Conservation (phyloP, 2,797 vertebrate species). For the Pipistrellus kuhlii region DNA sequence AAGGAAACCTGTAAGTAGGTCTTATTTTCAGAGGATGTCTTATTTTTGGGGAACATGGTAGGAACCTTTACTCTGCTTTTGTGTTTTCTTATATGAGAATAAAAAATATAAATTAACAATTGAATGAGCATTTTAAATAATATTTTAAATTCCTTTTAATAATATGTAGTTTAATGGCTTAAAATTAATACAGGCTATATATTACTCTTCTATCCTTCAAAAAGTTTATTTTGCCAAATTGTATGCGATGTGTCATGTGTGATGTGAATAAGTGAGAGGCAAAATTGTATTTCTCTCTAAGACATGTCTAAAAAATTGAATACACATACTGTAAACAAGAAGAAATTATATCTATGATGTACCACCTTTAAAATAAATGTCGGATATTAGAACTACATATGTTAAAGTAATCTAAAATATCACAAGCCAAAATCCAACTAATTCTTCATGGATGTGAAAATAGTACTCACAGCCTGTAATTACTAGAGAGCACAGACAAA, state of each 20-base stretch:
- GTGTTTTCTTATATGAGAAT: not conserved
- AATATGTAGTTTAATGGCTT: not conserved
- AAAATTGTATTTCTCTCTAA: not conserved
- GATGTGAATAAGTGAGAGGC: not conserved
- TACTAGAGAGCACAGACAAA: constrained; percentile 56
- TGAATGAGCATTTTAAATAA: not conserved
- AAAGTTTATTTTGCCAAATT: constrained; percentile 42
- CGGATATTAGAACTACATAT: constrained; percentile 70
- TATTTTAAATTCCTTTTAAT: not conserved
- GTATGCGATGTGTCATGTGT: not conserved
- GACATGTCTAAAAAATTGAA: constrained; percentile 28
- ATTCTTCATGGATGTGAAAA: constrained; percentile 65
- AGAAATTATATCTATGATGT: constrained; percentile 2
- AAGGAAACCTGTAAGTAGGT: too few species aligned
- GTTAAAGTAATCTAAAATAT: constrained; percentile 76
- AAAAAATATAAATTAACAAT: not conserved
- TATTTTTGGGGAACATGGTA: too few species aligned
- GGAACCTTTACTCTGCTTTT: not conserved
- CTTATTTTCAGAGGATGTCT: too few species aligned
- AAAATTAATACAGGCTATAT: not conserved
- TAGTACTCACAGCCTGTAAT: constrained; percentile 51
- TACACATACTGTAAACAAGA: constrained; percentile 1
- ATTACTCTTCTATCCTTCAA: not conserved
- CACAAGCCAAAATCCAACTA: constrained; percentile 66
- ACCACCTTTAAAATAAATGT: constrained; percentile 64